Evolutionary conservation across 2,888 invertebrate species (phyloP).

Genomic region (Pyrrhosoma nymphula): DNA sequence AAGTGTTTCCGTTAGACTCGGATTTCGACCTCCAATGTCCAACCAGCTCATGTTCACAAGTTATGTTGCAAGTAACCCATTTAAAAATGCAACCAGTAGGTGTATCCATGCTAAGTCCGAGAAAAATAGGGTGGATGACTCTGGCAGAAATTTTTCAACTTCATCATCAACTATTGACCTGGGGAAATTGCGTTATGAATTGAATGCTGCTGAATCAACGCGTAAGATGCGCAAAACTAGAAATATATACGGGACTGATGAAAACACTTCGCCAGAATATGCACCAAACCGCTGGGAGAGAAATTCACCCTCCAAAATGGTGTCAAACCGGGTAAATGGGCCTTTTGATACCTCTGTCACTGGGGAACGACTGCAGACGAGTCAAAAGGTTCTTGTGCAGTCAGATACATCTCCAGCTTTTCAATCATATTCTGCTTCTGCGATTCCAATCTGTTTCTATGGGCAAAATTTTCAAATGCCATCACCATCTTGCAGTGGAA

Average conservation of each 20-base stretch:
- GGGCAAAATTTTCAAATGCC: neutral
- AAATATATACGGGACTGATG: neutral
- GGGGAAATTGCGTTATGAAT: neutral
- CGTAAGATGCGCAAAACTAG: neutral
- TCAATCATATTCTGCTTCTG: neutral
- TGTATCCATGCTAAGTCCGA: neutral
- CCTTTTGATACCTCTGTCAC: conserved; percentile 48
- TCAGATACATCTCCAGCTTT: neutral
- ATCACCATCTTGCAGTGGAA: neutral
- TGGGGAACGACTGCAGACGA: conserved; percentile 48
- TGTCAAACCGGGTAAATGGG: neutral
- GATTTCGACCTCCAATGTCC: neutral
- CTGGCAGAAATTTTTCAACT: neutral
- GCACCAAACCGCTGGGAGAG: neutral
- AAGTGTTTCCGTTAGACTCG: neutral
- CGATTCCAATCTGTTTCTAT: conserved; percentile 44
- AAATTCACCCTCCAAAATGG: neutral
- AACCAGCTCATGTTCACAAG: neutral
- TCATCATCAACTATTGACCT: neutral
- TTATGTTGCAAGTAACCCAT: neutral
- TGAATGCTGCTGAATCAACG: neutral
- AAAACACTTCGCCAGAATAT: neutral
- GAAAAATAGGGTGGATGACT: neutral
- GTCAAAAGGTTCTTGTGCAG: conserved; percentile 40
- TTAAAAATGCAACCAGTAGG: neutral